These are phyloP conservation scores for Rhizoglyphus robini DNA, from an alignment of 1,140 invertebrate genomes.

Conservation along the genomic window DNA sequence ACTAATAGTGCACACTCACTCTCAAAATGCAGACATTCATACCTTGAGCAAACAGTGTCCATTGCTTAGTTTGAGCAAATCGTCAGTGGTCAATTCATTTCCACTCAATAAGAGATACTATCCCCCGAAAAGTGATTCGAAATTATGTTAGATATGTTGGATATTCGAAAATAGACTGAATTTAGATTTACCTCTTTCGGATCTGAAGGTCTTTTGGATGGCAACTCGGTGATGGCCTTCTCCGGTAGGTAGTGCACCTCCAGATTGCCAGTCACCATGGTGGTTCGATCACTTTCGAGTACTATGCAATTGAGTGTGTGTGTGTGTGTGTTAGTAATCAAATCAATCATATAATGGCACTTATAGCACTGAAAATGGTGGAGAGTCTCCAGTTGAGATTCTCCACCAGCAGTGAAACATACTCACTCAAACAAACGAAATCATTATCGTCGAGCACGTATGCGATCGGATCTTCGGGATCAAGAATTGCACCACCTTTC, in stretches of 20 bases:
- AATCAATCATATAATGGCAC: too few relatives aligned
- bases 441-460: conserved; percentile 46
- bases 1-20: not conserved
- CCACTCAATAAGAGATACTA: conserved; percentile 45
- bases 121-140: too few relatives aligned
- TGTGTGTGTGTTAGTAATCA: too few relatives aligned
- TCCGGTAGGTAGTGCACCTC: conserved; percentile 47
- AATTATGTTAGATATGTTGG: not conserved
- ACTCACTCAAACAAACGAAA: too few relatives aligned
- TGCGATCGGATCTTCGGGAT: conserved; percentile 42
- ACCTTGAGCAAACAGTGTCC: conserved; percentile 46
- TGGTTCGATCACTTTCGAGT: conserved; percentile 42
- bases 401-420: too few relatives aligned
- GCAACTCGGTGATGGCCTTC: conserved; percentile 35
- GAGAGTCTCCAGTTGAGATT: too few relatives aligned
- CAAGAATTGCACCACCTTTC: conserved; percentile 46
- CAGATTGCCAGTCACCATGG: conserved; percentile 39
- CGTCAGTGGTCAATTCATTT: conserved; percentile 42
- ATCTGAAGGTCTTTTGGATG: conserved; percentile 25
- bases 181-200: conserved; percentile 13
- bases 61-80: conserved; percentile 44
- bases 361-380: too few relatives aligned
- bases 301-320: conserved; percentile 40
- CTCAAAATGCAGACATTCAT: conserved; percentile 9
- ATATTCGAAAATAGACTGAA: not conserved